These are phyloP conservation scores for Phylloscopus trochiloides DNA, from an alignment of 2,113 vertebrate genomes.

Conservation along the genomic window DNA sequence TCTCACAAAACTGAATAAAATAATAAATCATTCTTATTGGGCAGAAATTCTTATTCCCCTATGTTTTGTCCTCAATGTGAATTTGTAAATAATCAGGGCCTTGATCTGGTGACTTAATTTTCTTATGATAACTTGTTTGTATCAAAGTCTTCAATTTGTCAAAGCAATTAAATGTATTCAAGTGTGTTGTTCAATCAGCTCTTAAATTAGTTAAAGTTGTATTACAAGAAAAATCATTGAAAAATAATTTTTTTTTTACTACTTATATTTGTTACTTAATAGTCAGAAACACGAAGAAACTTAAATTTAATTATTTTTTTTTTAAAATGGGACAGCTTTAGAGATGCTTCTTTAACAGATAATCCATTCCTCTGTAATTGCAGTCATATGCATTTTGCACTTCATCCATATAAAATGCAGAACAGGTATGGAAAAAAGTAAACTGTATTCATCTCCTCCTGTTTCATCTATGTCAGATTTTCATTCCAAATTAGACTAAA, in stretches of 20 bases:
- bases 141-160: not conserved
- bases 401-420: not conserved
- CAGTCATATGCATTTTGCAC: not conserved
- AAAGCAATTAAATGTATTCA: not conserved
- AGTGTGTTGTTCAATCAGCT: not conserved
- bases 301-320: not conserved
- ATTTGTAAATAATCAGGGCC: not conserved
- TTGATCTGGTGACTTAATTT: not conserved
- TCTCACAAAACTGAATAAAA: not conserved
- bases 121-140: not conserved
- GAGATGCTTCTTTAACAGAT: not conserved
- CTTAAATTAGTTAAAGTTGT: not conserved
- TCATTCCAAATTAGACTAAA: not conserved
- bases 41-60: not conserved
- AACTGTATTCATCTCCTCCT: not conserved
- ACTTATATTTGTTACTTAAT: not conserved
- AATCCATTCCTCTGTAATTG: not conserved
- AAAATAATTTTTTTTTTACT: not conserved
- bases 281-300: not conserved
- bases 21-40: not conserved
- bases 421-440: not conserved
- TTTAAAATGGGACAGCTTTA: not conserved
- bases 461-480: not conserved
- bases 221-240: not conserved
- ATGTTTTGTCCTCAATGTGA: not conserved